Base-by-base conservation (phyloP, 2,888 invertebrate species). In the Orthosia gracilis region DNA sequence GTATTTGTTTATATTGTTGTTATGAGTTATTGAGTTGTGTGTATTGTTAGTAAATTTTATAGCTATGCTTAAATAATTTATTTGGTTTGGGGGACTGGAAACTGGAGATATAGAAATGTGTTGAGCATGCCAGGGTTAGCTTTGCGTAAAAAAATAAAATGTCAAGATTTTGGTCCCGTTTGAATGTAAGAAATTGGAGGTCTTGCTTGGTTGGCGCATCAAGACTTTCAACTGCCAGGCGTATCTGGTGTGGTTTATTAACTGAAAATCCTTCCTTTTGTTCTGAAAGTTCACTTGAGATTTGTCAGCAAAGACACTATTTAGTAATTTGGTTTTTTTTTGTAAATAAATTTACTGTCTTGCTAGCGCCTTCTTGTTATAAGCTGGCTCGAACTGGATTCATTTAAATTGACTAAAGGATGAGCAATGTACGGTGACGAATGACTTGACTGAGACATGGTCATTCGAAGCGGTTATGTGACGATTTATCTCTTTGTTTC, bases 311-410 rank as follows among this genome's bases (percentile, higher is more conserved):
- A 9, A 1, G 9, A 7, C 26, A 31, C 26, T 31, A 31, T 31
- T 31, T 31, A 31, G 31, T 31, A 0, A 31, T 31, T 31, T 7
- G 31, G 7, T 31, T n/a, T n/a, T n/a, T n/a, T 40, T 40, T 9
- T 40, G 9, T 40, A 40, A 40, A 40, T 40, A 0, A 1, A 40
- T 40, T 40, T 9, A 40, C 7, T 40, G 23, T 55, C 23, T 54
- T 40, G 18, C 17, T n/a, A n/a, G 15, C 18, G 5, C 11, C 23
- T n/a, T 13, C 47, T 73, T 49, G 12, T 23, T 49, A 13, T 0
- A 13, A 78, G 26, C 61, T 62, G 40, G 52, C 59, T 76, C 1
- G 15, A 80, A 57, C 23, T 80, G 40, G 52, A 62, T 66, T 75
- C 13, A 40, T 74, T 62, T 52, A 40, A 47, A 73, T n/a, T 73